Base-by-base conservation (phyloP, 2,797 vertebrate genomes). In the Epinephelus awoara region DNA sequence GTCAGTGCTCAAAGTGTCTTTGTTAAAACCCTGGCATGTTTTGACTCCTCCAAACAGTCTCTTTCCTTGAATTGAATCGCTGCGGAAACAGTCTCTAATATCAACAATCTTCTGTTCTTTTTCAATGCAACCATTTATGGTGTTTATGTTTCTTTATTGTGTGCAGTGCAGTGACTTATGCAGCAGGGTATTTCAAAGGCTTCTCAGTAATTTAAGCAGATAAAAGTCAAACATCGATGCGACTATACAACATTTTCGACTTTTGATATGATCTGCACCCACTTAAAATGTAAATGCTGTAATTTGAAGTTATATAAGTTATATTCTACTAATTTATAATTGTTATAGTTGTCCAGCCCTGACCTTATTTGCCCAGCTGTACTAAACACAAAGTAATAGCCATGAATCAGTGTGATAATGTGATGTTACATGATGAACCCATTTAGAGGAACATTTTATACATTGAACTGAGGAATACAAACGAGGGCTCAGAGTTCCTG, bases 1-100 rank as follows among this genome's bases (percentile, higher is more conserved):
- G 42, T 83, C 67, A 10, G 0, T 50, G 66, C 27, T 62, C 8
- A 70, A 69, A 54, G 23, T 3, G 29, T 61, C 64, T 67, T 49
- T 68, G 72, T 71, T 47, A 55, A 52, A 79, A 21, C 67, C 12
- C 46, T 52, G 75, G 5, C 10, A 27, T 77, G 80, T 80, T 80
- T 79, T 66, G 79, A 61, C 77, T 71, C 54, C 61, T 75, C 57
- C 57, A 9, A 63, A 82, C 58, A 63, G 51, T 72, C 75, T 69
- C 79, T 79, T 91, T 88, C 85, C 86, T 88, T 75, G 47, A 83
- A 92, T 90, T 89, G 67, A 91, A 71, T 73, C 19, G 21, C 14
- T 0, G 42, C 86, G 82, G 78, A 82, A 90, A 73, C 59, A 1
- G 40, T 62, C 42, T 61, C 29, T 50, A 21, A n/a, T 54, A 44